Percentiles rank a stretch among this genome's conserved stretches.
Conservation (phyloP, 2,797 vertebrate genomes). For the Podargus strigoides region DNA sequence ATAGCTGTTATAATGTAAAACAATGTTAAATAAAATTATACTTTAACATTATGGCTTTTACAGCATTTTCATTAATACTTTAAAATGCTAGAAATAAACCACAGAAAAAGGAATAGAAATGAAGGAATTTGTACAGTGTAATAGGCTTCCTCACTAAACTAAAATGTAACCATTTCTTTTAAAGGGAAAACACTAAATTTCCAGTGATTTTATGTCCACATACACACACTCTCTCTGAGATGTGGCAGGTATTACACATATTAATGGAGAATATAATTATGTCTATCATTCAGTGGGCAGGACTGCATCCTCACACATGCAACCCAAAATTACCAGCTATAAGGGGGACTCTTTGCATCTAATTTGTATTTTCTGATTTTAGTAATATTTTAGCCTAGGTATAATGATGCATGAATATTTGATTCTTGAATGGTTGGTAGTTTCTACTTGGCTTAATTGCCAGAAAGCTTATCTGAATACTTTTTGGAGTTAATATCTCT, state of each 20-base stretch:
- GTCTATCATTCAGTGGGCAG: background rate
- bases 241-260: background rate
- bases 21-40: slow-evolving; percentile 28
- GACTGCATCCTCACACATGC: background rate
- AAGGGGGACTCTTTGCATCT: background rate
- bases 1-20: background rate
- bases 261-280: background rate
- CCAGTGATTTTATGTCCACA: background rate
- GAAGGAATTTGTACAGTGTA: background rate
- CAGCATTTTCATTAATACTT: slow-evolving; percentile 36
- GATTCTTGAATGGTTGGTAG: background rate
- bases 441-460: background rate
- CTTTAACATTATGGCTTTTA: slow-evolving; percentile 10
- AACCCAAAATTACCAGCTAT: background rate
- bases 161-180: slow-evolving; percentile 18
- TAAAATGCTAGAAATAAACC: slow-evolving; percentile 20
- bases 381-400: slow-evolving; percentile 7
- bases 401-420: slow-evolving; percentile 6
- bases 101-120: background rate
- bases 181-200: slow-evolving; percentile 17
- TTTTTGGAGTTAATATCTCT: background rate
- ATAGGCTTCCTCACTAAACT: background rate
- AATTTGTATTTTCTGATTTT: background rate
- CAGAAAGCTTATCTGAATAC: background rate
- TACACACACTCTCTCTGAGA: background rate